phyloP scores from a whole-genome alignment of 1,140 invertebrate genomes.

The Lineus longissimus region DNA sequence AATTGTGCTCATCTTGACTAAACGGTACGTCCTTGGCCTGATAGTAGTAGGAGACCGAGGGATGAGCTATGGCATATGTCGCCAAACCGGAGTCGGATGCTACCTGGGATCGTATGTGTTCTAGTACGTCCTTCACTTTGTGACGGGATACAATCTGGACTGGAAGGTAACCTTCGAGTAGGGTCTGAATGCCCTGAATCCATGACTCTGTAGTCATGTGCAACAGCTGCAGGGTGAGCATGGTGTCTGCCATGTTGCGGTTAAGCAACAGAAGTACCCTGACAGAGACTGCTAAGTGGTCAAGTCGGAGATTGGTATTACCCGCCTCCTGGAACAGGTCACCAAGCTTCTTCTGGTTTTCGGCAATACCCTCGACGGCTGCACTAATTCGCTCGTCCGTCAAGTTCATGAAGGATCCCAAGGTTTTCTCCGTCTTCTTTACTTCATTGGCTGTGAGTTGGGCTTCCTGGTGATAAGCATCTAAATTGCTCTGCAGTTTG shows the following conservation, averaged over 20 bases:
- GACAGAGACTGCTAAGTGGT: neutral
- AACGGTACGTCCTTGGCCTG: neutral
- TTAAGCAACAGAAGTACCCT: neutral
- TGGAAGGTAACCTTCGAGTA: neutral
- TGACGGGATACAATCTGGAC: neutral
- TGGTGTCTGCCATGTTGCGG: neutral
- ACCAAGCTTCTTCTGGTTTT: neutral
- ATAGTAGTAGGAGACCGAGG: neutral
- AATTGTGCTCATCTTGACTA: neutral
- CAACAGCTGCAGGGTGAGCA: neutral
- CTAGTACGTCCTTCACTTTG: conserved; percentile 21
- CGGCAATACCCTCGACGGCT: neutral
- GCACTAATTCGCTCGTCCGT: neutral
- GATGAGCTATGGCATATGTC: neutral
- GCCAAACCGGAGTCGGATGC: no score
- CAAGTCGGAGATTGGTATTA: neutral
- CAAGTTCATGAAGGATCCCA: neutral
- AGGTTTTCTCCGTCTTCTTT: neutral
- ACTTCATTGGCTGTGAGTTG: neutral
- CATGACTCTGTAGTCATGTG: neutral
- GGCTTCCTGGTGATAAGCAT: neutral
- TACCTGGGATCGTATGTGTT: no score
- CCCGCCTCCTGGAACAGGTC: neutral
- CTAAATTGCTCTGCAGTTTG: neutral
- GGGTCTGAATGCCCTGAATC: neutral